These are phyloP conservation scores for Penelope pileata DNA, from an alignment of 2,113 vertebrate genomes.

Conservation along the genomic window DNA sequence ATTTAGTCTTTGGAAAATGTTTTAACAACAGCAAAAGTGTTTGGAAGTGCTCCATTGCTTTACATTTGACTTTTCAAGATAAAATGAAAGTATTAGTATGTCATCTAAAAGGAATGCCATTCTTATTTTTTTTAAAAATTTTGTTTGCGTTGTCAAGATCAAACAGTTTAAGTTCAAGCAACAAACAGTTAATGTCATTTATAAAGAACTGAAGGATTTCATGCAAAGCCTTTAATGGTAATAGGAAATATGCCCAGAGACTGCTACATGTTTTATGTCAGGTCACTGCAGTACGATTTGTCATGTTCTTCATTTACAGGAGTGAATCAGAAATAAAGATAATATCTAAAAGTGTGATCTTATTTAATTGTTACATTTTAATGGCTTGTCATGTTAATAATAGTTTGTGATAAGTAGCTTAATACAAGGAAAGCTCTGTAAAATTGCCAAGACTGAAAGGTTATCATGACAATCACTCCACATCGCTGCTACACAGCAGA, in stretches of 20 bases:
- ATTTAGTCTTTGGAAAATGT: too few relatives aligned
- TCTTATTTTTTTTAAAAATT: not conserved
- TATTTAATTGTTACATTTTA: conserved; percentile 18
- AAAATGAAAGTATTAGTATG: not conserved
- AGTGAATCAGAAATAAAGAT: not conserved
- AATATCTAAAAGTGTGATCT: not conserved
- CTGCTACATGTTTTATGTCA: not conserved
- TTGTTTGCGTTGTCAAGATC: not conserved
- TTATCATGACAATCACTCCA: not conserved
- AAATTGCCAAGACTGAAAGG: not conserved
- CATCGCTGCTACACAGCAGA: not conserved
- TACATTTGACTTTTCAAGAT: not conserved
- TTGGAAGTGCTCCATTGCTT: not conserved
- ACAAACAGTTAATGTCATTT: not conserved
- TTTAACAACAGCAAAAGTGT: too few relatives aligned
- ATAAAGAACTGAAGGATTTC: not conserved
- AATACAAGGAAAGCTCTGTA: not conserved
- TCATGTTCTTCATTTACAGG: not conserved
- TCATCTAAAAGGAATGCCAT: not conserved
- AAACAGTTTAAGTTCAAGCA: not conserved
- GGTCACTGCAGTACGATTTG: not conserved
- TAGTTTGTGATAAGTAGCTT: not conserved
- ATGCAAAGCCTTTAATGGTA: not conserved
- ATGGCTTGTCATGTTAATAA: not conserved
- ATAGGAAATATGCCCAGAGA: not conserved